Conservation (phyloP, 2,797 vertebrate genomes). For the Argyrosomus regius region DNA sequence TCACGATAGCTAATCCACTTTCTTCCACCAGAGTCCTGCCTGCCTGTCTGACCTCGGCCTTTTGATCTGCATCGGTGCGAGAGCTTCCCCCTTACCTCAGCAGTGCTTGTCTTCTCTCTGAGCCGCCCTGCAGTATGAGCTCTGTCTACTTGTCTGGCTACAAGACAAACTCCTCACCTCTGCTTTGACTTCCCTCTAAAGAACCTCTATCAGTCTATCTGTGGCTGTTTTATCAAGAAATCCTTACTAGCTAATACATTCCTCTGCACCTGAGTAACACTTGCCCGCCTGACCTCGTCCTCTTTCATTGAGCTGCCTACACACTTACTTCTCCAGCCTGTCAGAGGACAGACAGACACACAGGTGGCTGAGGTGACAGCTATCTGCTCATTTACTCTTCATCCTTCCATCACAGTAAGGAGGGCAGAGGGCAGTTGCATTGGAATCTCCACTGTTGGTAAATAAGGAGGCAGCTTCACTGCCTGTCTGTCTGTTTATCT, state of each 20-base stretch:
- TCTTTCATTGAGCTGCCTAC: constrained; percentile 30
- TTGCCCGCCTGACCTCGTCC: constrained; percentile 40
- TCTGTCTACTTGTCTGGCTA: constrained; percentile 18
- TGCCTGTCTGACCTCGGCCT: constrained; percentile 39
- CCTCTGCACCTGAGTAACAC: constrained; percentile 42
- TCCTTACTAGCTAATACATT: constrained; percentile 32
- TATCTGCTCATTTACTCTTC: constrained; percentile 57
- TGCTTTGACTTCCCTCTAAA: constrained; percentile 19
- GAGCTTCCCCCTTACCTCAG: constrained; percentile 5
- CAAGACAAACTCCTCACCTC: constrained; percentile 23
- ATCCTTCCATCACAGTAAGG: constrained; percentile 41
- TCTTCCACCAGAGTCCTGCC: constrained; percentile 43
- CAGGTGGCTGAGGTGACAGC: constrained; percentile 47
- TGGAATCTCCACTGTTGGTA: constrained; percentile 40
- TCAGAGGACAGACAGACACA: constrained; percentile 50
- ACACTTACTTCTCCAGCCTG: constrained; percentile 27
- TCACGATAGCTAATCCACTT: constrained; percentile 30
- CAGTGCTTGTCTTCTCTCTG: constrained; percentile 20
- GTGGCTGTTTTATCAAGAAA: constrained; percentile 38
- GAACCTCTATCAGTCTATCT: constrained; percentile 21
- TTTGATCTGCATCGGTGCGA: constrained; percentile 45
- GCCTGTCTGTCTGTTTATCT: constrained; percentile 21
- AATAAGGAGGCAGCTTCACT: constrained; percentile 39
- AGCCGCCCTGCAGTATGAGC: constrained; percentile 1
- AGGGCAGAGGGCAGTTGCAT: constrained; percentile 46